Evolutionary conservation across 1,140 invertebrate genomes (phyloP).

Genomic region (Pseudomyrmex dendroicus): DNA sequence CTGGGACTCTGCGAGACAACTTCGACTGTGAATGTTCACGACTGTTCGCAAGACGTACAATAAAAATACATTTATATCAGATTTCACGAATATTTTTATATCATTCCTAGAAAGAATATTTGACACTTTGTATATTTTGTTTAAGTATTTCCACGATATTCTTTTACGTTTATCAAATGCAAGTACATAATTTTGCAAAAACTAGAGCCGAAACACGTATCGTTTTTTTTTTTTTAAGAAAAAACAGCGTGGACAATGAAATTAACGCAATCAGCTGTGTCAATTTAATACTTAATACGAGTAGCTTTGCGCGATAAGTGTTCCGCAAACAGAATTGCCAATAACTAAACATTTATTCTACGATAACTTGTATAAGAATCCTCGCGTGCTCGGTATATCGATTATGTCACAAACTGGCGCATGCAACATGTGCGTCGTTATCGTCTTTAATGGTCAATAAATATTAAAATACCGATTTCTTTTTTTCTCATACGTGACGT

Average conservation of each 20-base stretch:
- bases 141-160: too few species aligned
- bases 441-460: background rate
- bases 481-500: background rate
- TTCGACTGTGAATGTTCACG: too few species aligned
- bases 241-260: background rate
- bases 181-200: too few species aligned
- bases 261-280: background rate
- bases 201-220: background rate
- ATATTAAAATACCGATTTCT: background rate
- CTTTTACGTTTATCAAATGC: too few species aligned
- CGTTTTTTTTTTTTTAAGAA: background rate
- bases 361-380: slow-evolving; percentile 26
- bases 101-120: too few species aligned
- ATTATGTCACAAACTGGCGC: background rate
- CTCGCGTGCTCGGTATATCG: background rate
- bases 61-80: too few species aligned
- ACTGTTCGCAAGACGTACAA: too few species aligned
- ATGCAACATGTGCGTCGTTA: background rate
- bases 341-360: slow-evolving; percentile 38
- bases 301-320: slow-evolving; percentile 10
- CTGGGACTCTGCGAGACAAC: too few species aligned
- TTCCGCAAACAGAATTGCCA: background rate
- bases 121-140: too few species aligned
- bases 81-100: too few species aligned
- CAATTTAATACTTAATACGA: slow-evolving; percentile 5